Percentiles rank a stretch among this genome's conserved stretches.
These are phyloP conservation scores for Gymnothorax javanicus DNA, from an alignment of 2,797 vertebrate genomes.

Conservation along the genomic window DNA sequence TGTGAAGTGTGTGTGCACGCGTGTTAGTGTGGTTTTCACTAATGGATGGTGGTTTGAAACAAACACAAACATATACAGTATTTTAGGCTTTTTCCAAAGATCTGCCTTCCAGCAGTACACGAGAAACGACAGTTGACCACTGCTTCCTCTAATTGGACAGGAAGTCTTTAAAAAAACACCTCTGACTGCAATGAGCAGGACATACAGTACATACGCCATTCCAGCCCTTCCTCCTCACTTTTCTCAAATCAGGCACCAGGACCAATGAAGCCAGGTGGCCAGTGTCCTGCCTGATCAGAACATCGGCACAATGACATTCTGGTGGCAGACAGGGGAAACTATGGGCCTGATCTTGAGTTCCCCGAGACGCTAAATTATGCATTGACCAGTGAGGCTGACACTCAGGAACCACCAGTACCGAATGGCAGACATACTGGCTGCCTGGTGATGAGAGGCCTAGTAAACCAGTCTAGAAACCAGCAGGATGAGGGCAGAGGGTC, in stretches of 20 bases:
- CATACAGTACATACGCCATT: background rate
- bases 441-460: constrained; percentile 78
- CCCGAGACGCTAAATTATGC: constrained; percentile 67
- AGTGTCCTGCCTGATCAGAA: background rate
- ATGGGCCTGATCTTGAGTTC: constrained; percentile 3
- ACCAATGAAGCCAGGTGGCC: background rate
- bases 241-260: background rate
- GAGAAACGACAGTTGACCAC: background rate
- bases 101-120: background rate
- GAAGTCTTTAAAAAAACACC: background rate
- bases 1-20: background rate
- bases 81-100: background rate
- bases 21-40: background rate
- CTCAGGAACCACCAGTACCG: constrained; percentile 74
- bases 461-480: constrained; percentile 67
- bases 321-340: background rate
- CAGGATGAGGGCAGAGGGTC: background rate
- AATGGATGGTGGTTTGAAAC: background rate
- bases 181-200: background rate
- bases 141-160: background rate
- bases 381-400: constrained; percentile 61
- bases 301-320: background rate
- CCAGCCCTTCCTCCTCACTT: background rate
- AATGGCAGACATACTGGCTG: constrained; percentile 72
- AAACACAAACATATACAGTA: background rate